Base-by-base conservation (phyloP, 2,888 invertebrate species). In the Oeneis ivallda region DNA sequence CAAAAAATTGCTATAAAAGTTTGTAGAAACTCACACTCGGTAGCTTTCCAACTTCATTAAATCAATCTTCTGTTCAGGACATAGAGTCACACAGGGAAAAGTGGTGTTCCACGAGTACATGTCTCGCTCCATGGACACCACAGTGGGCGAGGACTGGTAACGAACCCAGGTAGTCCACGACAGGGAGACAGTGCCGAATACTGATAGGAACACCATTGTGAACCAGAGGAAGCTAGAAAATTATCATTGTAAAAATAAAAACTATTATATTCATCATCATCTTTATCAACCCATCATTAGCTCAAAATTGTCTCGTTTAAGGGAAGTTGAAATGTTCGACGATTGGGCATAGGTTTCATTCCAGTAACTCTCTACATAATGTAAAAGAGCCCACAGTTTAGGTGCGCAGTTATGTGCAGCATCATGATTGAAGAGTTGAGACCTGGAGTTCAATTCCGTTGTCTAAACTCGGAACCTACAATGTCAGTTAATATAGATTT, bases 41-140 rank as follows among this genome's bases (percentile, higher is more conserved):
- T 93, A 94, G 1, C 79, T 75, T 0, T 92, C 89, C 26, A 95
- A 80, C 73, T 93, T 93, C 7, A 77, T 79, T 41, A 85, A 82
- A 73, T 94, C 93, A 45, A 95, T 78, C 71, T 93, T 93, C 17
- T 81, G 85, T 5, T 89, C 81, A 0, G 95, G 94, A 72, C 96
- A 96, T 57, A 96, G 91, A 0, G 95, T 95, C 59, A 94, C 85
- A 39, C 93, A 92, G 0, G 95, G 96, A 72, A 95, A 95, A 1
- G 94, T 93, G 2, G 96, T 94, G 74, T 94, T 94, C 95, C 95
- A 95, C 0, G 94, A 93, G 70, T 94, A 93, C 88, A 94, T 93
- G 79, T 95, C 95, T 1, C 95, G 89, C 79, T 95, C 95, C 94
- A 95, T 95, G 34, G 95, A 95, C 37, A 95, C 93, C 5, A 95